Conservation (phyloP, 2,797 vertebrate species). For the Perodicticus potto region DNA sequence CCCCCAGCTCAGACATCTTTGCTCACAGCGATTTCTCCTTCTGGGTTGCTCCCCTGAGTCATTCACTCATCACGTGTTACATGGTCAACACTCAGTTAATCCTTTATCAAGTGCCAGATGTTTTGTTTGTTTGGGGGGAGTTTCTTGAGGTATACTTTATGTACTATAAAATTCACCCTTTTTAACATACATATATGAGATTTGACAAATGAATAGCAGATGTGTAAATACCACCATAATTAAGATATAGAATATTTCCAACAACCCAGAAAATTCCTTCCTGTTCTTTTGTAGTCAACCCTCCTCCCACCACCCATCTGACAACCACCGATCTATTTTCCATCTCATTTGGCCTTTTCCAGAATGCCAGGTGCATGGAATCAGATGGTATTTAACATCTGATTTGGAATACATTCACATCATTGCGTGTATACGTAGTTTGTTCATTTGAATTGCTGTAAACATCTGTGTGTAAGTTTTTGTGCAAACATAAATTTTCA, state of each 20-base stretch:
- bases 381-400: not conserved
- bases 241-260: not conserved
- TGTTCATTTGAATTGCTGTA: not conserved
- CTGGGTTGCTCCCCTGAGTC: not conserved
- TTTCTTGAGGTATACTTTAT: not conserved
- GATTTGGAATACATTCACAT: not conserved
- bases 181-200: not conserved
- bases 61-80: not conserved
- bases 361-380: not conserved
- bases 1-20: not conserved
- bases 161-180: not conserved
- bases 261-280: not conserved
- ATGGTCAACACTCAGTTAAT: not conserved
- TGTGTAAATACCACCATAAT: not conserved
- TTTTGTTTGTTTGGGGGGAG: not conserved
- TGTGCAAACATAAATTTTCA: not conserved
- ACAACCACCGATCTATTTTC: not conserved
- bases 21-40: not conserved
- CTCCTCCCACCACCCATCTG: not conserved
- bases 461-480: not conserved
- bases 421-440: rapidly evolving
- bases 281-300: not conserved
- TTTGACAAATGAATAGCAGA: not conserved
- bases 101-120: not conserved
- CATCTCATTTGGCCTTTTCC: not conserved